phyloP scores from a whole-genome alignment of 2,888 invertebrate species.

The Anthoptus insignis region DNA sequence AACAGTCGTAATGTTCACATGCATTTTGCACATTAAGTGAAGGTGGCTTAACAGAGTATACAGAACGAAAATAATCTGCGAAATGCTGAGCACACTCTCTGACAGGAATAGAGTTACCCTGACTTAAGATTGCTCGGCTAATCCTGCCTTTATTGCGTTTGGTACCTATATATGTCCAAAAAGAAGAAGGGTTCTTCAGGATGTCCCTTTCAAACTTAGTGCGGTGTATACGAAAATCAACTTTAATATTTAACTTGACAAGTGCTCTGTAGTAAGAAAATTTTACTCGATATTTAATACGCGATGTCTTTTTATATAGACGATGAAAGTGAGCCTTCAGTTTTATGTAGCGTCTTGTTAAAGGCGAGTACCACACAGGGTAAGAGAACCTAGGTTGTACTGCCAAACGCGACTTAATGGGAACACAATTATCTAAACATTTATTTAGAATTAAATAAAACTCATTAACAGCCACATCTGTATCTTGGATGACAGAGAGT shows the following conservation, averaged over 20 bases:
- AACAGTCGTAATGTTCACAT: background rate
- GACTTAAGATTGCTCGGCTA: background rate
- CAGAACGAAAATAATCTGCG: background rate
- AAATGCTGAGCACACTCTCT: background rate
- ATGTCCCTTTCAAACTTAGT: background rate
- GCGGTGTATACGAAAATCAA: background rate
- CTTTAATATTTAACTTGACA: constrained; percentile 1
- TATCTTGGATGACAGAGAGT: background rate
- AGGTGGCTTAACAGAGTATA: background rate
- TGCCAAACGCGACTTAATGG: constrained; percentile 1
- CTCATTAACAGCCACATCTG: background rate
- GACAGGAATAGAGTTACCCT: background rate
- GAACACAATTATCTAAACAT: constrained; percentile 11
- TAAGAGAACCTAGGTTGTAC: background rate
- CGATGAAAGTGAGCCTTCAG: background rate
- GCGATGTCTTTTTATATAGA: constrained; percentile 5
- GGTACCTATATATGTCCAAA: background rate
- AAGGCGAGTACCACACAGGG: constrained; percentile 13
- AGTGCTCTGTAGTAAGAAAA: background rate
- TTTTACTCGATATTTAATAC: background rate
- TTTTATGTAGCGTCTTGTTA: constrained; percentile 15
- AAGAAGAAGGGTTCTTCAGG: background rate
- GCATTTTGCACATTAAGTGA: background rate
- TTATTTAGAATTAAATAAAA: background rate
- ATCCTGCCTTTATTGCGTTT: background rate